Base-by-base conservation (phyloP, 1,140 invertebrate species). In the Solenopsis fugax region DNA sequence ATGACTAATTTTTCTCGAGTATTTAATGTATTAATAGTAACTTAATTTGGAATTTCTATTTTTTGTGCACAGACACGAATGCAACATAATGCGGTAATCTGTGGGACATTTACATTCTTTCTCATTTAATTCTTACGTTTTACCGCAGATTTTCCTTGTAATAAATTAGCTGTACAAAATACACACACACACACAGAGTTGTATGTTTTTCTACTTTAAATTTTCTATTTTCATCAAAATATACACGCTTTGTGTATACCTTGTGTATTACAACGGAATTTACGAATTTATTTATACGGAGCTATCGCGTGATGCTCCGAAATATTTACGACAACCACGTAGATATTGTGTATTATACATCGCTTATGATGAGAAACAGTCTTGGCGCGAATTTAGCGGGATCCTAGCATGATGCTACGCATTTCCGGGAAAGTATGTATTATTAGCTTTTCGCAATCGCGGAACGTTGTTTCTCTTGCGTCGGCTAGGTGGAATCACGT, bases 401-500 rank as follows among this genome's bases (percentile, higher is more conserved):
- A 75, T 62, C 80, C 73, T 73, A 62, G 54, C 69, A 10, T 10
- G 80, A 73, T 60, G 37, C 48, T 60, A 75, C 69, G 80, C 24
- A 84, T 84, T 84, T 84, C 80, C 80, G 80, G 54, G 80, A 67
- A 69, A 56, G 56, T 50, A 71, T 80, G 29, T 91, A 91, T 91
- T 90, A 90, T 91, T 90, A 91, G 90, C 75, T 58, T 65, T 58
- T 18, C 60, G 69, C 65, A 84, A 67, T 50, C 56, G 52, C 52
- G 21, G 78, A 86, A 90, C 73, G 90, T 91, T 87, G 87, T 90
- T 90, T 69, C 90, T 67, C 80, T 77, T 82, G 65, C 72, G 24
- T 54, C 37, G 58, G 54, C 65, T 87, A 78, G 65, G 81, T 64
- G 87, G 84, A 64, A 90, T 90, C 89, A 88, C 86, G 85, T 78